Percentiles rank a stretch among this genome's conserved stretches.
These are phyloP conservation scores for Burhinus oedicnemus DNA, from an alignment of 2,113 vertebrate genomes.

Conservation along the genomic window DNA sequence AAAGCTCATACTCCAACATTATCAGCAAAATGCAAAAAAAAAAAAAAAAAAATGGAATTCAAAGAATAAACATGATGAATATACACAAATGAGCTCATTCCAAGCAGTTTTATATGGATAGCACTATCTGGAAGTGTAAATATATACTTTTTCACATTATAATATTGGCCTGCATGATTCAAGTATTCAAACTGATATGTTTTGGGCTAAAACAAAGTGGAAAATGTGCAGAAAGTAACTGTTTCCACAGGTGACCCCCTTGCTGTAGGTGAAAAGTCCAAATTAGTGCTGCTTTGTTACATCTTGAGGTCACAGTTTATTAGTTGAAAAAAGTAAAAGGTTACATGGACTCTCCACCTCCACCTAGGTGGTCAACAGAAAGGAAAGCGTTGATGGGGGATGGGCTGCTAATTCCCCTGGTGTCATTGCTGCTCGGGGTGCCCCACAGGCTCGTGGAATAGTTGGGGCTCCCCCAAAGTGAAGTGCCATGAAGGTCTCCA, in stretches of 20 bases:
- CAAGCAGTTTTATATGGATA: constrained; percentile 89
- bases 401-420: constrained; percentile 90
- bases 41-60: constrained; percentile 80
- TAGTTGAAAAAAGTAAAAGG: constrained; percentile 80
- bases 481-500: constrained; percentile 93
- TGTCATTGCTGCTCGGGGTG: constrained; percentile 85
- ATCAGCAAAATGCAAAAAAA: constrained; percentile 85
- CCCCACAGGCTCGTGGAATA: constrained; percentile 99
- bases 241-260: constrained; percentile 94
- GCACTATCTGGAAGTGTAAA: constrained; percentile 98
- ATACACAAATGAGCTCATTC: constrained; percentile 89
- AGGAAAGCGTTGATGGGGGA: constrained; percentile 96
- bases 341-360: constrained; percentile 93
- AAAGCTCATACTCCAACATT: constrained; percentile 93
- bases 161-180: constrained; percentile 99
- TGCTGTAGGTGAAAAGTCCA: constrained; percentile 88
- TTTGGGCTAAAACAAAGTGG: constrained; percentile 99
- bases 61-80: constrained; percentile 87
- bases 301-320: constrained; percentile 87
- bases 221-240: constrained; percentile 97
- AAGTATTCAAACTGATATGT: constrained; percentile 99
- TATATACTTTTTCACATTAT: constrained; percentile 99
- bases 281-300: constrained; percentile 89
- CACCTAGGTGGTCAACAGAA: constrained; percentile 95
- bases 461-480: constrained; percentile 94